Evolutionary conservation across 1,140 invertebrate species (phyloP), one percentile per base, ranked within the genome.

Genomic region (Scylla paramamosain): DNA sequence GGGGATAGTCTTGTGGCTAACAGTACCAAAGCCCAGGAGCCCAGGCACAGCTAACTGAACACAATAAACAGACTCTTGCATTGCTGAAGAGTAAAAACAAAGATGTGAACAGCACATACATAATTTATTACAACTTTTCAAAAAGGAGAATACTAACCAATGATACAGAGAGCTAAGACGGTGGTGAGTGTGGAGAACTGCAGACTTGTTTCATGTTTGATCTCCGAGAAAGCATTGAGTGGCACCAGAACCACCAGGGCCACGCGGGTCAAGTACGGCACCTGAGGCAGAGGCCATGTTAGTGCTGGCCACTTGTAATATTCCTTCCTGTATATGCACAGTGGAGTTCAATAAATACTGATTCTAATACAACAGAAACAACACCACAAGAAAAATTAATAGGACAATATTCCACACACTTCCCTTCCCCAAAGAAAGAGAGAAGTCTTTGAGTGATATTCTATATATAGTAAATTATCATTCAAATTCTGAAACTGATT

Each of bases 221-320:
- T 59, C 46, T 95, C 92, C 10, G 95, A 86, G 48, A 95, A 14
- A 16, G 95, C 95, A 93, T 95, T 95, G 28, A 95, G 92, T 7
- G 95, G 95, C 25, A 95, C 95, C 45, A 95, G 48, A 10, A 95
- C 92, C 46, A 95, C 92, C 28, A 95, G 46, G 29, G 92, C 95
- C 86, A 95, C 31, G 12, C 92, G 91, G 0, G 95, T 93, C 25
- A 93, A 39, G 45, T 93, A 95, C 7, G 95, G 95, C 32, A 95
- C 95, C 95, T 95, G 92, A 4, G 39, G 91, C 32, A 20, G n/a
- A 91, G 7, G 28, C 7, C 16, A 28, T 31, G 14, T 45, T 32
- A 59, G 31, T 88, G 46, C 16, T 20, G 14, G 28, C 7, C n/a
- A 88, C n/a, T 6, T 39, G 32, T 39, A 6, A 16, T 3, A 28